phyloP scores from a whole-genome alignment of 2,888 invertebrate species.

The Asteroscopus sphinx region DNA sequence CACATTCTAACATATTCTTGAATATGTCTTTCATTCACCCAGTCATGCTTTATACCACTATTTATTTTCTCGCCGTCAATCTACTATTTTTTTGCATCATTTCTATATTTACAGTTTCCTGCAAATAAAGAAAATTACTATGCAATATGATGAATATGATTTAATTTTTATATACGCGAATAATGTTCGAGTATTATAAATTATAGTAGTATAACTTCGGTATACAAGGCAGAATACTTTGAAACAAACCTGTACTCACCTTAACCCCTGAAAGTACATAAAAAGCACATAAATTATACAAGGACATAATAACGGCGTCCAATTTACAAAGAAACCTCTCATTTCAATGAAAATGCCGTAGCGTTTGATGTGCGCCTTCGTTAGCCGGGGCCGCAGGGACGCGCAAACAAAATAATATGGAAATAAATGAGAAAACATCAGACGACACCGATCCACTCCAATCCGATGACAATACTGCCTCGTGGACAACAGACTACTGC shows the following conservation, averaged over 20 bases:
- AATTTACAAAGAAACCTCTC: conserved; percentile 78
- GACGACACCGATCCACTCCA: conserved; percentile 71
- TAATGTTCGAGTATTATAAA: too few species aligned
- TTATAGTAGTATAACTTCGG: too few species aligned
- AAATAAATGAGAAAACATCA: conserved; percentile 83
- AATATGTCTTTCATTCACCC: too few species aligned
- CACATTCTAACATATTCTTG: too few species aligned
- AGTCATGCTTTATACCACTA: too few species aligned
- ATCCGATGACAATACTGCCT: conserved; percentile 73
- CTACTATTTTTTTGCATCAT: too few species aligned
- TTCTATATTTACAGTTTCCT: too few species aligned
- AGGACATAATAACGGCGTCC: conserved; percentile 77
- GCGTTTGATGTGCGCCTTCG: conserved; percentile 67
- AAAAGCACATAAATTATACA: conserved; percentile 72
- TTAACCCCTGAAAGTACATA: conserved; percentile 52
- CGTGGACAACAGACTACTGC: conserved; percentile 50
- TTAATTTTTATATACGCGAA: too few species aligned
- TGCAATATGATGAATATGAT: too few species aligned
- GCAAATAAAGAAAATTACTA: too few species aligned
- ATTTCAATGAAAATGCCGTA: conserved; percentile 64
- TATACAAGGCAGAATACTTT: neutral
- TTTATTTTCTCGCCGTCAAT: too few species aligned
- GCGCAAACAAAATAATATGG: conserved; percentile 82
- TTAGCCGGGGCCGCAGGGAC: conserved; percentile 57
- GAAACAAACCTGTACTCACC: conserved; percentile 20